Conservation (phyloP, 2,797 vertebrate species). For the Manis pentadactyla region DNA sequence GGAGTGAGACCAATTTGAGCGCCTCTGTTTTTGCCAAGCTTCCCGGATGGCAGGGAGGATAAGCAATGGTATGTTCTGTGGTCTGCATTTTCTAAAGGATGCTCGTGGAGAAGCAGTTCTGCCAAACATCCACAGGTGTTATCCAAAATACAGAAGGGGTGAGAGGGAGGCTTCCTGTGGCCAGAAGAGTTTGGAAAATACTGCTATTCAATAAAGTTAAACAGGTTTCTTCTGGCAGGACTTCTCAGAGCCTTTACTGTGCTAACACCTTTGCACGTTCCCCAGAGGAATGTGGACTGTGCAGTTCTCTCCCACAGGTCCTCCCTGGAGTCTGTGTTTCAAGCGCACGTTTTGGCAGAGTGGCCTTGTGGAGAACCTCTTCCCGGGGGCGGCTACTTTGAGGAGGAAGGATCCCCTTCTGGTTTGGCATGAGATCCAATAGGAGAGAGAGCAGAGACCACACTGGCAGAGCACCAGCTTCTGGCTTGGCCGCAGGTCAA, state of each 20-base stretch:
- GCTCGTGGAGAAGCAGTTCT: background rate
- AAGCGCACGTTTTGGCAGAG: rapidly evolving
- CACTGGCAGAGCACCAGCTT: background rate
- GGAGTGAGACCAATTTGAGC: background rate
- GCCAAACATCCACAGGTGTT: background rate
- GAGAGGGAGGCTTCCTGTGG: background rate
- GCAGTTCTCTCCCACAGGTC: rapidly evolving
- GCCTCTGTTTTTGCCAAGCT: background rate
- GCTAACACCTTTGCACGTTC: background rate
- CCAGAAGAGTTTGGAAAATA: background rate
- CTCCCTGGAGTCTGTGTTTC: rapidly evolving
- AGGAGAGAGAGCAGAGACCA: no score
- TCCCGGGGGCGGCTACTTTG: rapidly evolving
- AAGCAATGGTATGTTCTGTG: rapidly evolving
- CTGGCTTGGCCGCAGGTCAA: rapidly evolving
- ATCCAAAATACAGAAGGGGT: background rate
- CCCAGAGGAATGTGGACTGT: rapidly evolving
- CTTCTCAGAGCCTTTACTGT: background rate
- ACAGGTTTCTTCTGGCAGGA: background rate
- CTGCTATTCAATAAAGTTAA: background rate
- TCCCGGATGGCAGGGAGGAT: background rate
- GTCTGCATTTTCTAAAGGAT: background rate
- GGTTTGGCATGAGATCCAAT: background rate
- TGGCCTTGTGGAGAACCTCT: background rate
- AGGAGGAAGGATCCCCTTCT: background rate